Conservation (phyloP, 2,888 invertebrate genomes). For the Sialis fuliginosa region DNA sequence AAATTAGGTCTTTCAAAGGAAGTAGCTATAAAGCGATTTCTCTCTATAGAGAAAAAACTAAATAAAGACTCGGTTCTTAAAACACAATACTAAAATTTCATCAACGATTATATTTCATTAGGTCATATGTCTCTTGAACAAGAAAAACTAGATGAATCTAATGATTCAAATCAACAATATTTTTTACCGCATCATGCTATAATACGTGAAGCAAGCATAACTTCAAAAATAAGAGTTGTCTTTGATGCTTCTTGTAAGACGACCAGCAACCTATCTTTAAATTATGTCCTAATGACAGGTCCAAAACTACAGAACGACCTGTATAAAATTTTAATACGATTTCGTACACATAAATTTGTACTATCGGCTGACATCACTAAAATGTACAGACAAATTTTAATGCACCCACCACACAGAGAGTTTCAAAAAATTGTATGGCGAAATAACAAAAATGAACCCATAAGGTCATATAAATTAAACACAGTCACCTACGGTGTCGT, state of each 20-base stretch:
- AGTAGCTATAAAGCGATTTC: constrained; percentile 5
- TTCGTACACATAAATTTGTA: constrained; percentile 10
- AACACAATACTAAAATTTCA: constrained; percentile 2
- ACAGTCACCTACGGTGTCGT: constrained; percentile 9
- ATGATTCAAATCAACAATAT: background rate
- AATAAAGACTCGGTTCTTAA: background rate
- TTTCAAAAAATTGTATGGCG: background rate
- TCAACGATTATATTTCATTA: constrained; percentile 5
- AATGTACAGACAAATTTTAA: constrained; percentile 14
- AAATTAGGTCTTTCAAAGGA: constrained; percentile 4
- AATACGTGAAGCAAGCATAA: constrained; percentile 6
- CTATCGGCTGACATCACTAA: constrained; percentile 14
- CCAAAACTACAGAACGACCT: constrained; percentile 12
- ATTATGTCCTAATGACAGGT: constrained; percentile 11
- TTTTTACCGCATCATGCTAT: constrained; percentile 10
- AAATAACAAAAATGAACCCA: no score
- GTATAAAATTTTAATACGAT: constrained; percentile 11
- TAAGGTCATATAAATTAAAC: background rate
- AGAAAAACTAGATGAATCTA: background rate
- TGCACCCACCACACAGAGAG: background rate
- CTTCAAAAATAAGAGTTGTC: constrained; percentile 10
- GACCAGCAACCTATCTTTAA: constrained; percentile 9
- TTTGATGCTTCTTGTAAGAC: constrained; percentile 9
- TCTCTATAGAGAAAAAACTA: constrained; percentile 5
- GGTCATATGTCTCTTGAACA: constrained; percentile 5